These are phyloP conservation scores for Psilopogon haemacephalus DNA, from an alignment of 2,113 vertebrate species.

Conservation along the genomic window DNA sequence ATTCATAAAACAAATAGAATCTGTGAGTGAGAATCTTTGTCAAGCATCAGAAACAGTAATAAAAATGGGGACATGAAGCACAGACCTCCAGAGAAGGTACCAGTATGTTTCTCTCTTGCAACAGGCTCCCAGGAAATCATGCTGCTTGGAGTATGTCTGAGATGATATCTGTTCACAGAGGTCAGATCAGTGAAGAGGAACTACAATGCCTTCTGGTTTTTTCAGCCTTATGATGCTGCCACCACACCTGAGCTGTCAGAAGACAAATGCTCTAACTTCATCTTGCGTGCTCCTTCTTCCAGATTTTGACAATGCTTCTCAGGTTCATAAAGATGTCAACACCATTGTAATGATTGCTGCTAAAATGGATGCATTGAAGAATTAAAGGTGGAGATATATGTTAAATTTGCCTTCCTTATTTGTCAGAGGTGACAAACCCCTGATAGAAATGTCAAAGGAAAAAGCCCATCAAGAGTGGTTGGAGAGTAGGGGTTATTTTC, in stretches of 20 bases:
- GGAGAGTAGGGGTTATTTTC: not conserved
- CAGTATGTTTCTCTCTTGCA: not conserved
- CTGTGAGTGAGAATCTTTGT: not conserved
- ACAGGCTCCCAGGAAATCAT: not conserved
- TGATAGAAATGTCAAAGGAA: not conserved
- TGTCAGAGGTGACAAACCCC: not conserved
- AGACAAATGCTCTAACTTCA: constrained; percentile 36
- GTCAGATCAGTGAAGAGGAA: constrained; percentile 37
- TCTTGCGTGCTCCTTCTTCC: not conserved
- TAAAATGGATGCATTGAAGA: not conserved
- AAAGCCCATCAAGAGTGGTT: not conserved
- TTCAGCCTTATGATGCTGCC: not conserved
- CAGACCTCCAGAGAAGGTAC: constrained; percentile 1
- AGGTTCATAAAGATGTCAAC: not conserved
- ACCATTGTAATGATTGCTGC: constrained; percentile 10
- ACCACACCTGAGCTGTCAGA: not conserved
- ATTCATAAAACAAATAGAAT: not conserved
- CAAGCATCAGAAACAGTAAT: not conserved
- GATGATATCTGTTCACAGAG: constrained; percentile 3
- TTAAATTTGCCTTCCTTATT: not conserved
- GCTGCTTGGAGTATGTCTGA: not conserved
- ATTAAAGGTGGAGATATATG: not conserved
- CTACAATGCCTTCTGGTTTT: not conserved
- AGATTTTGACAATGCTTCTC: not conserved
- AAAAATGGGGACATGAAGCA: not conserved